Percentiles rank a stretch among this genome's conserved stretches.
Conservation (phyloP, 2,797 vertebrate genomes). For the Danio kyathit region DNA sequence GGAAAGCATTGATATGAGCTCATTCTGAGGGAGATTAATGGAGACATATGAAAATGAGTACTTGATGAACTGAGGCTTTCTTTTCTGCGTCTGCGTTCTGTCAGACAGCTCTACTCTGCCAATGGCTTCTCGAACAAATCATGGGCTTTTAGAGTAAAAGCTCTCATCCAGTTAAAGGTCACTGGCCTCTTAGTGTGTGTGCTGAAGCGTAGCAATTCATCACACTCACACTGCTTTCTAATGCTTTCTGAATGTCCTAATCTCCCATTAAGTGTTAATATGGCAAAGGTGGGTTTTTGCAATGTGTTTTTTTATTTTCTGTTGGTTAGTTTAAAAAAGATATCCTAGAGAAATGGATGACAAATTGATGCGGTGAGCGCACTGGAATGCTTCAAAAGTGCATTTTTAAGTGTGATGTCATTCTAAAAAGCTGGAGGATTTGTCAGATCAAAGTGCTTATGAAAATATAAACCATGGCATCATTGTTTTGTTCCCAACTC, state of each 20-base stretch:
- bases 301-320: background rate
- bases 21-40: slow-evolving; percentile 20
- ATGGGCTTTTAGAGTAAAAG: slow-evolving; percentile 47
- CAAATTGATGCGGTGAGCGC: no score
- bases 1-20: slow-evolving; percentile 5
- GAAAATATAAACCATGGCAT: background rate
- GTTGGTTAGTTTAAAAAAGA: slow-evolving; percentile 2
- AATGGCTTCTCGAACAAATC: slow-evolving; percentile 33
- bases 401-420: background rate
- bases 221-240: slow-evolving; percentile 19
- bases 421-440: background rate
- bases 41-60: background rate
- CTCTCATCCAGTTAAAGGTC: slow-evolving; percentile 55
- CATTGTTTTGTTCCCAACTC: no score
- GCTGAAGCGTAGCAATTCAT: slow-evolving; percentile 55
- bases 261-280: slow-evolving; percentile 32
- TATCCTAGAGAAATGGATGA: background rate
- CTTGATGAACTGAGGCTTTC: background rate
- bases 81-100: background rate
- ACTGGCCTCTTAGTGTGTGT: slow-evolving; percentile 47
- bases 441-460: background rate
- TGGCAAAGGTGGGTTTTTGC: slow-evolving; percentile 3
- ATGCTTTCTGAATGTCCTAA: slow-evolving; percentile 27
- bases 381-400: slow-evolving; percentile 8
- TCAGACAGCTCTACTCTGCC: slow-evolving; percentile 23